phyloP scores from a whole-genome alignment of 2,113 vertebrate genomes.

The Bucco capensis region DNA sequence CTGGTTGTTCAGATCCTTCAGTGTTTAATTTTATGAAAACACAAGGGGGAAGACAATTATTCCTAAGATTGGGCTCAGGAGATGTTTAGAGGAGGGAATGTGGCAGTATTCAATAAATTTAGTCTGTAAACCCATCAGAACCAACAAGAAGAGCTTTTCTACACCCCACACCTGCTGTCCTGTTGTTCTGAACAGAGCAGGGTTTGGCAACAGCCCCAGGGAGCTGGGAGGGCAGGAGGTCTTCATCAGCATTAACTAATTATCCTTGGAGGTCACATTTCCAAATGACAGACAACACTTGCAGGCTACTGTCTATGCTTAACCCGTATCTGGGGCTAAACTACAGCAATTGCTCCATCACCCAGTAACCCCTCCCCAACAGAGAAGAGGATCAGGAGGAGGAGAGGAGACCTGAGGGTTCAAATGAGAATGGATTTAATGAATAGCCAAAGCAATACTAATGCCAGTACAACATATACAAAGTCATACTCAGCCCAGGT shows the following conservation, averaged over 20 bases:
- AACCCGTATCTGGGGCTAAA: no score
- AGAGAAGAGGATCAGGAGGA: no score
- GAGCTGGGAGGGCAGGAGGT: not conserved
- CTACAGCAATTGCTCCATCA: no score
- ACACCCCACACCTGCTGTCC: accelerated
- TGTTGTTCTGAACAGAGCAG: not conserved
- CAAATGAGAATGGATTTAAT: no score
- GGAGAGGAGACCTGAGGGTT: no score
- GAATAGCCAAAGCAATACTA: no score
- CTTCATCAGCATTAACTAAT: not conserved
- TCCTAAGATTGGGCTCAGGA: not conserved
- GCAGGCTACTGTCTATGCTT: accelerated
- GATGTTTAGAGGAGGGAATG: not conserved
- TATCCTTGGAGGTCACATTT: not conserved
- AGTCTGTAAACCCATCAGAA: not conserved
- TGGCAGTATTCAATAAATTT: not conserved
- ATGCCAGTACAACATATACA: no score
- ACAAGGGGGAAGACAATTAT: conserved; percentile 11
- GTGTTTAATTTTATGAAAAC: conserved; percentile 15
- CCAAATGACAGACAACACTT: not conserved
- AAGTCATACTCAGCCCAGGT: no score
- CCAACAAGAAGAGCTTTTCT: not conserved
- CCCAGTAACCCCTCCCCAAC: no score
- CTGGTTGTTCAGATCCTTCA: not conserved
- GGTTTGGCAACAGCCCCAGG: not conserved